A percentile compares a stretch with the other conserved stretches of the same genome.
These are phyloP conservation scores for Fundulus diaphanus DNA, from an alignment of 2,797 vertebrate genomes.

Conservation along the genomic window DNA sequence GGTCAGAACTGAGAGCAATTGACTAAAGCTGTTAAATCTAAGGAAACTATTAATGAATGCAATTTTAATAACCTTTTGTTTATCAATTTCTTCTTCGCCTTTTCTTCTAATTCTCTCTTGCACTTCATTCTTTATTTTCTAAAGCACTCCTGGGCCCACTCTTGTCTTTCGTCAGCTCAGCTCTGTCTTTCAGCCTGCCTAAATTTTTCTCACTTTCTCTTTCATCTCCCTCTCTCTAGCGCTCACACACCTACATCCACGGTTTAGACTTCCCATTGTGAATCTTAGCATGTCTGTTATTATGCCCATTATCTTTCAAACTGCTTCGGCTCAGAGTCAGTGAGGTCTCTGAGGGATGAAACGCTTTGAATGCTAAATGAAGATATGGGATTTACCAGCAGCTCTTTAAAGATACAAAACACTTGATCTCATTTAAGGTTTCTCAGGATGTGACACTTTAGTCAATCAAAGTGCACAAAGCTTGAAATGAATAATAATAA, in stretches of 20 bases:
- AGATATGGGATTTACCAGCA: slow-evolving; percentile 34
- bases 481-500: too few relatives aligned
- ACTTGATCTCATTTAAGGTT: slow-evolving; percentile 25
- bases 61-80: slow-evolving; percentile 21
- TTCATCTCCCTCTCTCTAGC: slow-evolving; percentile 10
- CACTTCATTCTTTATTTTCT: slow-evolving; percentile 38
- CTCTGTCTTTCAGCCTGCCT: slow-evolving; percentile 25
- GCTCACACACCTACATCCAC: slow-evolving; percentile 30
- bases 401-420: slow-evolving; percentile 23
- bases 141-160: slow-evolving; percentile 8
- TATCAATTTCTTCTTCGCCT: slow-evolving; percentile 13
- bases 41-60: slow-evolving; percentile 9
- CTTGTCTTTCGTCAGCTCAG: slow-evolving; percentile 39
- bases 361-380: slow-evolving; percentile 53
- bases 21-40: not conserved
- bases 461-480: slow-evolving; percentile 3
- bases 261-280: slow-evolving; percentile 48
- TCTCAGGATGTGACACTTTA: slow-evolving; percentile 14
- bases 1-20: slow-evolving; percentile 6
- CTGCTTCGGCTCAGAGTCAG: slow-evolving; percentile 32
- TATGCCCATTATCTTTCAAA: slow-evolving; percentile 46
- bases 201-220: slow-evolving; percentile 22
- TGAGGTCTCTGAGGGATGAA: slow-evolving; percentile 25
- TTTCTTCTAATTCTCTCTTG: slow-evolving; percentile 23
- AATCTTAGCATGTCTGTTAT: slow-evolving; percentile 42